A percentile compares a stretch with the other conserved stretches of the same genome.
Conservation (phyloP, 2,113 vertebrate species). For the Phoxinus phoxinus region DNA sequence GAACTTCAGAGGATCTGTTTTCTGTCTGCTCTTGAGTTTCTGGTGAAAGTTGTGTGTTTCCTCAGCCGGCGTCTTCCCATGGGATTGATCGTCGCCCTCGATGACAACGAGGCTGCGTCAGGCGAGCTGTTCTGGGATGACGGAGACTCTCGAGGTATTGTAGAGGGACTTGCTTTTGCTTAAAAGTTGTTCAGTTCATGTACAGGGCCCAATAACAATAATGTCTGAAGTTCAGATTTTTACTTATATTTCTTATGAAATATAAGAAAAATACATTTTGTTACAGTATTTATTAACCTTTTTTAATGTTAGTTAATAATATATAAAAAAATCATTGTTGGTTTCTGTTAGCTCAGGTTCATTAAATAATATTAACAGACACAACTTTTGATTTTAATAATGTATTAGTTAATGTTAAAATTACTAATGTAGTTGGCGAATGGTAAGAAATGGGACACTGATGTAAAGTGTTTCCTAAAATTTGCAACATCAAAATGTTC, state of each 20-base stretch:
- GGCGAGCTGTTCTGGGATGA: constrained; percentile 97
- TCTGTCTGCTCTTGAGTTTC: constrained; percentile 42
- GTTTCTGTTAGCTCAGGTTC: too few species aligned
- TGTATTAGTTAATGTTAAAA: too few species aligned
- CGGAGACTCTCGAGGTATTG: constrained; percentile 86
- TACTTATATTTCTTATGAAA: too few species aligned
- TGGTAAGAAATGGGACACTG: too few species aligned
- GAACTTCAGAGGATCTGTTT: not conserved
- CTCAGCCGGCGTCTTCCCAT: constrained; percentile 85
- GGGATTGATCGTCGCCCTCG: constrained; percentile 87
- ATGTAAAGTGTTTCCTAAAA: not conserved
- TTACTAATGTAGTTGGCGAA: too few species aligned
- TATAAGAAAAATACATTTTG: too few species aligned
- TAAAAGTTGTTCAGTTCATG: constrained; percentile 9
- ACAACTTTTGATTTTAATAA: too few species aligned
- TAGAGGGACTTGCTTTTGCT: constrained; percentile 29
- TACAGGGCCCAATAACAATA: too few species aligned
- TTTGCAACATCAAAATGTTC: not conserved
- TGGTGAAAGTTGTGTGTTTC: constrained; percentile 48
- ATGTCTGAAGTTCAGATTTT: not conserved
- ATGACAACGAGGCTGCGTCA: constrained; percentile 74
- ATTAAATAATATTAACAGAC: too few species aligned
- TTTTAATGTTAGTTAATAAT: too few species aligned
- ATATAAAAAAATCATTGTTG: too few species aligned
- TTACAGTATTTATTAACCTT: too few species aligned